Percentiles rank a stretch among this genome's conserved stretches.
phyloP scores from a whole-genome alignment of 2,113 vertebrate species.

The Onychostruthus taczanowskii region DNA sequence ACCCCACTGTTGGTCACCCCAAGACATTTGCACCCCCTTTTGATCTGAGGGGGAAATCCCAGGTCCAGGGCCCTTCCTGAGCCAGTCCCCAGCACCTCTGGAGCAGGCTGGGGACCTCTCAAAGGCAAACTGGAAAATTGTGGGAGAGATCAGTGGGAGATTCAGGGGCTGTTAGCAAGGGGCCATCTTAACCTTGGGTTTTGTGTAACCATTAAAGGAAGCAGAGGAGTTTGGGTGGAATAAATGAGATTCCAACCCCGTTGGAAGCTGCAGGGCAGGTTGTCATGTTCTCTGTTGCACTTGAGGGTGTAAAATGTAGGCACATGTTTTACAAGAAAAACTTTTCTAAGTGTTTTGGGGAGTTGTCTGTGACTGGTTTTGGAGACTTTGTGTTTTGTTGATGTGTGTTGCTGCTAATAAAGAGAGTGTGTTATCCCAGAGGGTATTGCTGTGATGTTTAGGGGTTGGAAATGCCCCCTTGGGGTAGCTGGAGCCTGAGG shows the following conservation, averaged over 20 bases:
- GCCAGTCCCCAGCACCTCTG: background rate
- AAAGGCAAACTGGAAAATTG: background rate
- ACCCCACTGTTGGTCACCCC: background rate
- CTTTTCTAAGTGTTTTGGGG: background rate
- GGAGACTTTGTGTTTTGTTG: background rate
- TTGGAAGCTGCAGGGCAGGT: background rate
- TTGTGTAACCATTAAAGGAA: rapidly evolving
- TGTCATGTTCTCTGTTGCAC: background rate
- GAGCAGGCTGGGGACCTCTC: background rate
- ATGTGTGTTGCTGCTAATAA: slow-evolving; percentile 4
- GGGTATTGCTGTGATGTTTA: rapidly evolving
- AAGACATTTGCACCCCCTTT: background rate
- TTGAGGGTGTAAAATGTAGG: background rate
- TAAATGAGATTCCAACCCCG: rapidly evolving
- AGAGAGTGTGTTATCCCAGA: rapidly evolving
- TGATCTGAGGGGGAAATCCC: background rate
- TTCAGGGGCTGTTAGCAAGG: background rate
- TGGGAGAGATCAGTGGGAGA: background rate
- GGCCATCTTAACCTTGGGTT: background rate
- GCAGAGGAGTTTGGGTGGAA: background rate
- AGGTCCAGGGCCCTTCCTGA: background rate
- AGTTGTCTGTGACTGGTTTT: background rate
- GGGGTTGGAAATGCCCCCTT: background rate
- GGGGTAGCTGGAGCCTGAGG: background rate
- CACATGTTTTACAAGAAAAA: rapidly evolving